Evolutionary conservation across 2,113 vertebrate genomes (phyloP).

Genomic region (Bothrops jararaca): DNA sequence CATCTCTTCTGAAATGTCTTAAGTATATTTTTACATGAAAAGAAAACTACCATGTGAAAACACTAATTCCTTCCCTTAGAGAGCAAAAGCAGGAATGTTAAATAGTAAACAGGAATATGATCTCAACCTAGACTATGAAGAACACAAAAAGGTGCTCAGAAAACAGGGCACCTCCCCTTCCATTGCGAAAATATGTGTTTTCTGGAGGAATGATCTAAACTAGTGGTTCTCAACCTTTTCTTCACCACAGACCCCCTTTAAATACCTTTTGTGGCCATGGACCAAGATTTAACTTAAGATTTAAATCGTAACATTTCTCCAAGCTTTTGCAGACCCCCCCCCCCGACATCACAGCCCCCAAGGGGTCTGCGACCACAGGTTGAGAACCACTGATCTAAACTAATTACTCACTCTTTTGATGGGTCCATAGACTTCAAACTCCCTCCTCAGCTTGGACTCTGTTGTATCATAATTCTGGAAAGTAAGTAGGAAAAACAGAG

Average conservation of each 20-base stretch:
- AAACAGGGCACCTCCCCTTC: background rate
- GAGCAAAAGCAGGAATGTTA: background rate
- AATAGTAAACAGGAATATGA: background rate
- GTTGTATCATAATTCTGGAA: constrained; percentile 91
- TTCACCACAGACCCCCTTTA: too few relatives aligned
- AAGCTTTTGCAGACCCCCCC: too few relatives aligned
- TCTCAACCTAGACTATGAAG: background rate
- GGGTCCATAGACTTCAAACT: constrained; percentile 94
- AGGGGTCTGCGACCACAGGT: too few relatives aligned
- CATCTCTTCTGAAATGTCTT: too few relatives aligned
- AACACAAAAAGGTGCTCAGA: background rate
- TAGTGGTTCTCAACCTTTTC: too few relatives aligned
- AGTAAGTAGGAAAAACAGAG: background rate
- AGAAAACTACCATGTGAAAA: background rate
- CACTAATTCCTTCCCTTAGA: background rate
- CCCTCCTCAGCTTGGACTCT: constrained; percentile 89
- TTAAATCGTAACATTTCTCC: too few relatives aligned
- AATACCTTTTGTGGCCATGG: too few relatives aligned
- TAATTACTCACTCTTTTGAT: constrained; percentile 82
- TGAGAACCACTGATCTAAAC: too few relatives aligned
- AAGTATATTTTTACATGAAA: background rate
- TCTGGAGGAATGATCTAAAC: background rate
- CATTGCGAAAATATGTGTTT: background rate
- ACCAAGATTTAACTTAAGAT: too few relatives aligned
- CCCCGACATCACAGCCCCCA: too few relatives aligned